Evolutionary conservation across 2,113 vertebrate species (phyloP).

Genomic region (Xenopus laevis): DNA sequence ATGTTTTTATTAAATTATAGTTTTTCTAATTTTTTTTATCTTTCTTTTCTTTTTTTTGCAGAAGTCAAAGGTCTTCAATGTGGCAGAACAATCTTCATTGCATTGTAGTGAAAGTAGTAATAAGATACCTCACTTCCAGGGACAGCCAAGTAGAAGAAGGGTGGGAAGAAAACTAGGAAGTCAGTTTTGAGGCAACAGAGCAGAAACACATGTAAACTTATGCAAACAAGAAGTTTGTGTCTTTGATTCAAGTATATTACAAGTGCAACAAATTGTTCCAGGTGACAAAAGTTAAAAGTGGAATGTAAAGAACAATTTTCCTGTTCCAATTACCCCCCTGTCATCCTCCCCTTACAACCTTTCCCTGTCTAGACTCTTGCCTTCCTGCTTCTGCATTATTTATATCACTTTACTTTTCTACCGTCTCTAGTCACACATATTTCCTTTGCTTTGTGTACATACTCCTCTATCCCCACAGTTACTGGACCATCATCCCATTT

Average conservation of each 20-base stretch:
- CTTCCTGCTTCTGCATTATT: not conserved
- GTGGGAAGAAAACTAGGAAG: not conserved
- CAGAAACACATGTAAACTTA: not conserved
- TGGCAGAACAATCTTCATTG: conserved; percentile 12
- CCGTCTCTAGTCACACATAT: too few relatives aligned
- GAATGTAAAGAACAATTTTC: conserved; percentile 26
- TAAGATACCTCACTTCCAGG: conserved; percentile 4
- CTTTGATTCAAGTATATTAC: not conserved
- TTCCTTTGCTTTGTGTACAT: too few relatives aligned
- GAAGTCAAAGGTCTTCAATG: conserved; percentile 3
- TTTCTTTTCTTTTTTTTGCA: conserved; percentile 8
- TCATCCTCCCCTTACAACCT: conserved; percentile 19
- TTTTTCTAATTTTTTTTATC: not conserved
- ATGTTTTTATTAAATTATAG: not conserved
- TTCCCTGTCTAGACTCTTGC: not conserved
- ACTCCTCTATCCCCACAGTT: too few relatives aligned
- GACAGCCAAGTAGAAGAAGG: not conserved
- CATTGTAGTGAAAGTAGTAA: conserved; percentile 1
- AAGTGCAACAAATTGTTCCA: not conserved
- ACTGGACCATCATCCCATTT: too few relatives aligned
- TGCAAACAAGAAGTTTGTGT: not conserved
- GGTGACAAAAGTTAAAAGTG: not conserved
- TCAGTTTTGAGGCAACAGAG: not conserved
- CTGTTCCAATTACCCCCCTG: conserved; percentile 1
- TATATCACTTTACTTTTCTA: not conserved